A percentile compares a stretch with the other conserved stretches of the same genome.
These are phyloP conservation scores for Chiloscyllium punctatum DNA, from an alignment of 2,797 vertebrate species.

Conservation along the genomic window DNA sequence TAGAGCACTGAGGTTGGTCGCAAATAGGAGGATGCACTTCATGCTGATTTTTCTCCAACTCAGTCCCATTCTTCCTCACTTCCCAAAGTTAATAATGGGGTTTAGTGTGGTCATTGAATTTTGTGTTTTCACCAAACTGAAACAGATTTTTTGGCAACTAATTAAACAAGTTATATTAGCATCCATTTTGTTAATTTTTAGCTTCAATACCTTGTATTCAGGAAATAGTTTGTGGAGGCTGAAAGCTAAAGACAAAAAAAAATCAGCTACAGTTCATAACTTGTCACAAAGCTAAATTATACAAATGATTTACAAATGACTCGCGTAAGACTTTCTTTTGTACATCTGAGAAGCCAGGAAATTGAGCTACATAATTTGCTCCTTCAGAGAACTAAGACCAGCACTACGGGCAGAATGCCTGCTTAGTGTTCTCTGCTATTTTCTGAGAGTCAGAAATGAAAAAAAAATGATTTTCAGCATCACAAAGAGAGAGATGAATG, in stretches of 20 bases:
- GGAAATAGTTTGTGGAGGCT: neutral
- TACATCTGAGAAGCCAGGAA: neutral
- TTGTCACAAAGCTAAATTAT: neutral
- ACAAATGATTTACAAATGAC: neutral
- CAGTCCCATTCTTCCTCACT: neutral
- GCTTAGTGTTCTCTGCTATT: neutral
- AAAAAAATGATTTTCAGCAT: neutral
- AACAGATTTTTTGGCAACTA: neutral
- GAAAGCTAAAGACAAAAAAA: neutral
- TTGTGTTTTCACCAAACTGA: neutral
- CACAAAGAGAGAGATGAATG: neutral
- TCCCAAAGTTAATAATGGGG: neutral
- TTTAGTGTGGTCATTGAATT: neutral
- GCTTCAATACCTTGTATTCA: neutral
- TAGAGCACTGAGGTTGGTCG: no score
- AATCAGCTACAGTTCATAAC: neutral
- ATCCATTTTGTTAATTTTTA: neutral
- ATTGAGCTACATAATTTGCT: neutral
- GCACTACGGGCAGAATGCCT: neutral
- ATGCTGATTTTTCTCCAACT: neutral
- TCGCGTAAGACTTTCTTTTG: neutral
- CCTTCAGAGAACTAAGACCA: neutral
- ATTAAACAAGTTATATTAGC: neutral
- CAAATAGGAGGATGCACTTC: neutral
- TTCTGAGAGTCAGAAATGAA: neutral